Percentiles rank a stretch among this genome's conserved stretches.
These are phyloP conservation scores for Pteria penguin DNA, from an alignment of 2,888 invertebrate species.

Conservation along the genomic window DNA sequence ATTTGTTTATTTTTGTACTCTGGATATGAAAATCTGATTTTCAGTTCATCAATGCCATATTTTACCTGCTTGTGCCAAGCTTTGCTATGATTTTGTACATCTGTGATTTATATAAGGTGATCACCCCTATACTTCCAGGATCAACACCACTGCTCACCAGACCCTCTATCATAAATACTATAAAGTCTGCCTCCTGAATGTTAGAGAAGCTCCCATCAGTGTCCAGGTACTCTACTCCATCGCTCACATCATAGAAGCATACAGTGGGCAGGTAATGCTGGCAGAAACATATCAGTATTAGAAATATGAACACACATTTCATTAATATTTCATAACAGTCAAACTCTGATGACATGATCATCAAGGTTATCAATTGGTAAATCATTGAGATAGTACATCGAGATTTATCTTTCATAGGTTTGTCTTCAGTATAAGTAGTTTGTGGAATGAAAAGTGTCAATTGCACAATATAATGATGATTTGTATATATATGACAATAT, in stretches of 20 bases:
- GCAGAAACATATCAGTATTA: no score
- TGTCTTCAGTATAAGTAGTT: no score
- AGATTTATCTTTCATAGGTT: no score
- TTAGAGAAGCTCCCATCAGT: constrained; percentile 68
- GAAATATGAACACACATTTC: no score
- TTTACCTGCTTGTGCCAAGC: constrained; percentile 44
- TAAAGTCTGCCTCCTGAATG: constrained; percentile 67
- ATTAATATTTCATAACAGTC: no score
- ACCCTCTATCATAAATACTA: constrained; percentile 62
- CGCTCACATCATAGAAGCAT: constrained; percentile 68
- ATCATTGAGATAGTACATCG: no score
- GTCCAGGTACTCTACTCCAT: constrained; percentile 62
- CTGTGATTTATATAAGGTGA: constrained; percentile 74
- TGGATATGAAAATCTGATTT: background rate
- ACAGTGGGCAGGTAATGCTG: constrained; percentile 65
- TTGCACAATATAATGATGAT: no score
- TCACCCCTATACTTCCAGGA: constrained; percentile 67
- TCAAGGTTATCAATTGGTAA: no score
- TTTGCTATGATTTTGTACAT: constrained; percentile 57
- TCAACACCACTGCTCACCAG: constrained; percentile 60
- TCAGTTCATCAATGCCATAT: background rate
- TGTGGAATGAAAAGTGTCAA: no score
- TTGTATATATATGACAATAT: no score
- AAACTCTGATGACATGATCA: no score
- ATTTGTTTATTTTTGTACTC: background rate